Evolutionary conservation across 2,113 vertebrate species (phyloP).

Genomic region (Progne subis): DNA sequence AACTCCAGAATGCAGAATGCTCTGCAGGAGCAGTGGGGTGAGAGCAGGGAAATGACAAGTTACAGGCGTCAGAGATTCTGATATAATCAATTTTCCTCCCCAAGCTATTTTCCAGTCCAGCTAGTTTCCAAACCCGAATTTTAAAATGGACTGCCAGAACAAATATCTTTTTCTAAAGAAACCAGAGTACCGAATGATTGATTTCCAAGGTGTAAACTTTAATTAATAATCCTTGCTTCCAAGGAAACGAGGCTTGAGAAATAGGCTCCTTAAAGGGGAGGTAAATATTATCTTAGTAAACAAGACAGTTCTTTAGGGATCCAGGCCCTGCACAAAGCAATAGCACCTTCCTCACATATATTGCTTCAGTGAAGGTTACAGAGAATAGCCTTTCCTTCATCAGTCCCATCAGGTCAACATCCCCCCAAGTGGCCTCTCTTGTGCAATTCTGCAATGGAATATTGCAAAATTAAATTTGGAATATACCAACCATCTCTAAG

Average conservation of each 20-base stretch:
- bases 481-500: neutral
- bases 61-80: neutral
- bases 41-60: neutral
- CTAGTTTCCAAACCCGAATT: constrained; percentile 21
- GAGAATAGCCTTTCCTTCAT: neutral
- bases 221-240: constrained; percentile 9
- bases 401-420: neutral
- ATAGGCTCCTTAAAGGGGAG: neutral
- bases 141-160: constrained; percentile 27
- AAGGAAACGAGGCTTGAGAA: constrained; percentile 3
- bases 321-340: neutral
- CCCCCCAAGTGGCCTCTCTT: neutral
- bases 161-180: constrained; percentile 24
- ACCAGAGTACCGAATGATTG: neutral
- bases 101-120: constrained; percentile 55
- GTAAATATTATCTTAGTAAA: neutral
- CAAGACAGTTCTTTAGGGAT: neutral
- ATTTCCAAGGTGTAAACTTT: constrained; percentile 32
- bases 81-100: constrained; percentile 35
- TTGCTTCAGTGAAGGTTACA: neutral
- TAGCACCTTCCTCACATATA: neutral
- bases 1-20: neutral
- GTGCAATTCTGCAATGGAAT: neutral
- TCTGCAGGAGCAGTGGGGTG: neutral
- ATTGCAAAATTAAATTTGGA: neutral